Base-by-base conservation (phyloP, 2,888 invertebrate genomes). In the Macrophya alboannulata region DNA sequence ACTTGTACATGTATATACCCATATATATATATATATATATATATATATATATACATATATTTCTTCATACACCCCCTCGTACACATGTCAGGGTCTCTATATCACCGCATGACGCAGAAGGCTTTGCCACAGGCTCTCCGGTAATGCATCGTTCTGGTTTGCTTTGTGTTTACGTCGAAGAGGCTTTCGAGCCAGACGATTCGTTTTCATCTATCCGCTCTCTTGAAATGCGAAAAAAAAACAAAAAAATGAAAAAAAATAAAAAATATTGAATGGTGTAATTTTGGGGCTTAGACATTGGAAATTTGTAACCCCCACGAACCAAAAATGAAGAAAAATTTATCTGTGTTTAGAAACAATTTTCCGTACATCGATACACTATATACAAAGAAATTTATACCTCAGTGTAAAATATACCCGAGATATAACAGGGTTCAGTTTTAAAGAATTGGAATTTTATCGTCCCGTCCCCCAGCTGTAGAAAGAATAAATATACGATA, bases 41-140 rank as follows among this genome's bases (percentile, higher is more conserved):
- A 12, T 48, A 48, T 12, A 4, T 10, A 21, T 4, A 8, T 25
- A 21, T 25, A 9, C 25, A 68, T 37, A 68, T 37, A 37, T 68
- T 37, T 68, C 17, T 68, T 6, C 12, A 31, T 37, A 68, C 68
- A 43, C 45, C 43, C 72, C 25, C 68, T 17, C 68, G 72, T 74
- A 45, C 72, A 74, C 45, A 74, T 74, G 72, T 74, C 72, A 74
- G 43, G 72, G 72, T 74, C 72, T 74, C 72, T 74, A 74, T 31
- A 74, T 74, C 72, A 74, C 72, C 21, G 72, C 72, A 68, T 68
- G 68, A 68, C 68, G 68, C 68, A 68, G 68, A 68, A 68, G 68
- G 68, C 72, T 74, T 74, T 45, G 45, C 72, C 72, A 74, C 72
- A 74, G 72, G 45, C 31, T 21, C 72, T n/a, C 43, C 45, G 72